These are phyloP conservation scores for Tineola bisselliella DNA, from an alignment of 2,888 invertebrate species.

Conservation along the genomic window DNA sequence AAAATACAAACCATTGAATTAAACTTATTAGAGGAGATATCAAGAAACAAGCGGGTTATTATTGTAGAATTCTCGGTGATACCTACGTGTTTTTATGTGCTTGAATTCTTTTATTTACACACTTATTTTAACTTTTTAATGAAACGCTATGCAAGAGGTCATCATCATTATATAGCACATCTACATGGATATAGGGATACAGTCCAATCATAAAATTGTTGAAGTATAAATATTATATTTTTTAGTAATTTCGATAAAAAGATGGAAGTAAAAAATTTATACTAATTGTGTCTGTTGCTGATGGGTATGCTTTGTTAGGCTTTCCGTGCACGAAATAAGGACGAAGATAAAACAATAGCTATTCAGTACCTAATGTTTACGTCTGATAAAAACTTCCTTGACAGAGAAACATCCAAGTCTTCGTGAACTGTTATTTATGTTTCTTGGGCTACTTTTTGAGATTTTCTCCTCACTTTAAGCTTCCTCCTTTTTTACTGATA, in stretches of 20 bases:
- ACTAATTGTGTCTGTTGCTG: slow-evolving; percentile 3
- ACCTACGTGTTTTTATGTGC: too few species aligned
- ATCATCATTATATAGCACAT: too few species aligned
- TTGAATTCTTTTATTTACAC: too few species aligned
- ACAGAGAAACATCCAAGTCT: slow-evolving; percentile 24
- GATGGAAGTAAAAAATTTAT: background rate
- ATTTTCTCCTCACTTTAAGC: slow-evolving; percentile 11
- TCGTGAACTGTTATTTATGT: slow-evolving; percentile 33
- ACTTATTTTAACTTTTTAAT: too few species aligned
- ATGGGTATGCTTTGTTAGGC: background rate
- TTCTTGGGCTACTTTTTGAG: slow-evolving; percentile 20
- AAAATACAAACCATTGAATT: too few species aligned
- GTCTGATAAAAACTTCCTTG: slow-evolving; percentile 34
- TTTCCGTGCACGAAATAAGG: background rate
- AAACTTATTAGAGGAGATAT: too few species aligned
- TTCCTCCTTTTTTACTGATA: slow-evolving; percentile 13
- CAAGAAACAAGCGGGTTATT: too few species aligned
- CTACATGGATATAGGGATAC: too few species aligned
- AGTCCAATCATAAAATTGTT: too few species aligned
- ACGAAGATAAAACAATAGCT: slow-evolving; percentile 12
- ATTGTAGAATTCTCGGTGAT: too few species aligned
- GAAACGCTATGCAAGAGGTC: too few species aligned
- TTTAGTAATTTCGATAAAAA: background rate
- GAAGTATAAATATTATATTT: background rate
- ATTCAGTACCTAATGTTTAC: slow-evolving; percentile 16